A percentile compares a stretch with the other conserved stretches of the same genome.
Conservation (phyloP, 2,113 vertebrate species). For the Triplophysa tibetana region DNA sequence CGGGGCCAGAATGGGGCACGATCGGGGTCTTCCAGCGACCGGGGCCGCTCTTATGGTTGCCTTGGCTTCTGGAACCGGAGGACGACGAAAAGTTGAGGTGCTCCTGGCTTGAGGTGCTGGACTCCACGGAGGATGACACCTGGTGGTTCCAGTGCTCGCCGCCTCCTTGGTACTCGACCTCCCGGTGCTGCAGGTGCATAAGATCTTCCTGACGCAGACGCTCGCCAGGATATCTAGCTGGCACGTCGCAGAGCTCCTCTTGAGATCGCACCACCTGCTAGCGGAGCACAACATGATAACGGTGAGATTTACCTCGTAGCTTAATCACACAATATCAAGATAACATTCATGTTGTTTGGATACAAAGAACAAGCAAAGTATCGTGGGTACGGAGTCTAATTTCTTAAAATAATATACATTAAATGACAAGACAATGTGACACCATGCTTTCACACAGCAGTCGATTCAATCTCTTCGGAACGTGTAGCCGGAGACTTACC, state of each 20-base stretch:
- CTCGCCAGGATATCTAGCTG: constrained; percentile 73
- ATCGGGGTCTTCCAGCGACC: constrained; percentile 97
- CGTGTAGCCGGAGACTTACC: constrained; percentile 69
- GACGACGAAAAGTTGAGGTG: constrained; percentile 88
- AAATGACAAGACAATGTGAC: no score
- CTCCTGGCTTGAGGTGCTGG: constrained; percentile 93
- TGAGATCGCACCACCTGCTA: constrained; percentile 87
- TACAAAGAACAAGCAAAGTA: no score
- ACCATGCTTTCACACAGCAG: neutral
- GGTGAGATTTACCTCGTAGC: neutral
- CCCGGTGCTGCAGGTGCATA: constrained; percentile 73
- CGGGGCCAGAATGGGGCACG: constrained; percentile 67
- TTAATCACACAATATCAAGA: no score
- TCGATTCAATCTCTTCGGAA: neutral
- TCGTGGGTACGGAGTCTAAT: no score
- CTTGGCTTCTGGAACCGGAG: constrained; percentile 69
- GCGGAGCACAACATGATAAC: constrained; percentile 41
- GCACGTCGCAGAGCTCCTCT: constrained; percentile 84
- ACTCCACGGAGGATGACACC: constrained; percentile 85
- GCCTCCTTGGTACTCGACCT: constrained; percentile 70
- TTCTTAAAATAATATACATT: no score
- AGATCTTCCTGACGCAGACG: constrained; percentile 78
- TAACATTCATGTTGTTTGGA: no score
- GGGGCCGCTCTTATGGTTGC: constrained; percentile 89
- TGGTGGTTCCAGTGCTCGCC: constrained; percentile 86